phyloP scores from a whole-genome alignment of 2,113 vertebrate genomes.

The Ceyx melanurus region DNA sequence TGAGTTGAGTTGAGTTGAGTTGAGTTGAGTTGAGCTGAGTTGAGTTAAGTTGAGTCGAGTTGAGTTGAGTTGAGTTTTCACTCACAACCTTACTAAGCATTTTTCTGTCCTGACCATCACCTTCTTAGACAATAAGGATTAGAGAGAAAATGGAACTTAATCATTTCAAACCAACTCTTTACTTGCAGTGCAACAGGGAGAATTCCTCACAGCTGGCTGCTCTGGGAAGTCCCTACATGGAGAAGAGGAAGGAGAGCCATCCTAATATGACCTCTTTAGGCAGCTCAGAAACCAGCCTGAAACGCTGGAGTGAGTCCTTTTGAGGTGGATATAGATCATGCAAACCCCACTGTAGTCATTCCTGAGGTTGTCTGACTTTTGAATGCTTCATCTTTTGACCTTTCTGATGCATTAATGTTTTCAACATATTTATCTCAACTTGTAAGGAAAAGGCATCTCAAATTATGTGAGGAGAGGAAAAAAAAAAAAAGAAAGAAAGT shows the following conservation, averaged over 20 bases:
- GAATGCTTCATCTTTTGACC: conserved; percentile 5
- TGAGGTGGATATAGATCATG: not conserved
- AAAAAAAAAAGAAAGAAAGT: not conserved
- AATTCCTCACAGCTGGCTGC: not conserved
- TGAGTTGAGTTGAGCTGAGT: not conserved
- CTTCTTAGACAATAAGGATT: not conserved
- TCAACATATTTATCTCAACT: conserved; percentile 53
- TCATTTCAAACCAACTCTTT: not conserved
- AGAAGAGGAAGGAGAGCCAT: not conserved
- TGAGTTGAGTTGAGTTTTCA: not conserved
- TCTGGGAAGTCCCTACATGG: not conserved
- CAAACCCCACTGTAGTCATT: not conserved
- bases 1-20: not conserved
- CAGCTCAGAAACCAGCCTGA: not conserved
- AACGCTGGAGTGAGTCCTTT: not conserved
- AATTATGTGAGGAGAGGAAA: conserved; percentile 1
- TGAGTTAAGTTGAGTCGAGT: not conserved
- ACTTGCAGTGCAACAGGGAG: not conserved
- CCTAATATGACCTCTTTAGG: not conserved
- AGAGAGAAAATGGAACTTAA: not conserved
- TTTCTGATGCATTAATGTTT: conserved; percentile 32
- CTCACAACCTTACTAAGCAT: not conserved
- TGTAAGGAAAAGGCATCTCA: conserved; percentile 54
- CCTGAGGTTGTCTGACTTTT: not conserved
- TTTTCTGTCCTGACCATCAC: not conserved